phyloP scores from a whole-genome alignment of 2,797 vertebrate genomes.

The Sciaenops ocellatus region DNA sequence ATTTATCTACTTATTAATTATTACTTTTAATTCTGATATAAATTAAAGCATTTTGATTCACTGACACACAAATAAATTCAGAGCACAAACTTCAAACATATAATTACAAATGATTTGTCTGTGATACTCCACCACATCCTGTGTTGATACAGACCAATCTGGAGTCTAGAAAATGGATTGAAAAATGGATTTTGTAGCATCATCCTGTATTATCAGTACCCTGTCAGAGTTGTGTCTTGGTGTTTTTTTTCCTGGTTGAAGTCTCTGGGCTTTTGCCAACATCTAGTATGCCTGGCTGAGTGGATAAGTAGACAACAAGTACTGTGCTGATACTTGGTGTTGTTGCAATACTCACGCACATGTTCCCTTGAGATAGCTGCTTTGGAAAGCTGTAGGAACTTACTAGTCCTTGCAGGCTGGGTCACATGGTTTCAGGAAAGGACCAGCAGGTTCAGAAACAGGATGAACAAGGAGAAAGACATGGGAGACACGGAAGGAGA shows the following conservation, averaged over 20 bases:
- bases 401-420: conserved; percentile 23
- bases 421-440: conserved; percentile 44
- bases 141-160: not conserved
- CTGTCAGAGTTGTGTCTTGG: not conserved
- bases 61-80: not conserved
- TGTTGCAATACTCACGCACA: conserved; percentile 60
- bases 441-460: conserved; percentile 44
- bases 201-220: not conserved
- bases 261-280: conserved; percentile 34
- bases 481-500: conserved; percentile 37
- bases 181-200: not conserved
- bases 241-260: conserved; percentile 5
- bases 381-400: conserved; percentile 72
- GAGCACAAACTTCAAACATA: not conserved
- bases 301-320: conserved; percentile 50
- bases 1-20: no score
- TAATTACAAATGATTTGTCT: not conserved
- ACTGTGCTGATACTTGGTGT: conserved; percentile 58
- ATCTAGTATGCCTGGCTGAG: conserved; percentile 44
- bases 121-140: not conserved
- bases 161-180: conserved; percentile 3
- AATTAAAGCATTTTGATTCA: not conserved
- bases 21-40: not conserved
- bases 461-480: conserved; percentile 32
- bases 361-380: conserved; percentile 65